Base-by-base conservation (phyloP, 1,140 invertebrate genomes). In the Bombus polaris region DNA sequence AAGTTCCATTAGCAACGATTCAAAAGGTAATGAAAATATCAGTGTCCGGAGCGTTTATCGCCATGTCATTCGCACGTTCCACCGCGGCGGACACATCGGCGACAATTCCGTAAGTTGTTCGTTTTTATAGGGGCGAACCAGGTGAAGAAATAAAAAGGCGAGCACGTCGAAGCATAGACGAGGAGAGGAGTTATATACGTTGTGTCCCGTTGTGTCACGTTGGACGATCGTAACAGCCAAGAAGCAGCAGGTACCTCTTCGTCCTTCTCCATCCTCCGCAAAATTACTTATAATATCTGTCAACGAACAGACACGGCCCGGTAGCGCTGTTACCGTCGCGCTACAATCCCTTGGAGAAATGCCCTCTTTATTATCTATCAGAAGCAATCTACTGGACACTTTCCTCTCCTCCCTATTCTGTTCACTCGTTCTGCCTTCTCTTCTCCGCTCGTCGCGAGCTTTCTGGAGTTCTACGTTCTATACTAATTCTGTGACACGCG, bases 281-380 rank as follows among this genome's bases (percentile, higher is more conserved):
- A 93, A 92, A 93, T 93, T 92, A 92, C 91, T 93, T 88, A 92
- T 91, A 92, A 93, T 93, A 92, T 93, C 91, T 87, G 88, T 91
- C 84, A 86, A 68, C 74, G 79, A 79, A 78, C 78, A 89, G 89
- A 92, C 89, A 89, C 89, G 83, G 73, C 70, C 62, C 65, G 84
- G 70, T 83, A 82, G 85, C 70, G 76, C 53, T 72, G 82, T 87
- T 85, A 88, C 88, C 66, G 76, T 89, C 79, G 70, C 81, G 73
- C 86, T 83, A 77, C 86, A 87, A 90, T 92, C 86, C 89, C 91
- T 87, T 84, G 83, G 88, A 91, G 90, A 92, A 93, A 93, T 91
- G 87, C 76, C 81, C 88, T 89, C 88, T 93, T 93, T 93, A 93
- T 93, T 94, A 92, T 94, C 93, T 91, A 92, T 93, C 90, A 90